Conservation (phyloP, 2,888 invertebrate species). For the Orchestes rusci region DNA sequence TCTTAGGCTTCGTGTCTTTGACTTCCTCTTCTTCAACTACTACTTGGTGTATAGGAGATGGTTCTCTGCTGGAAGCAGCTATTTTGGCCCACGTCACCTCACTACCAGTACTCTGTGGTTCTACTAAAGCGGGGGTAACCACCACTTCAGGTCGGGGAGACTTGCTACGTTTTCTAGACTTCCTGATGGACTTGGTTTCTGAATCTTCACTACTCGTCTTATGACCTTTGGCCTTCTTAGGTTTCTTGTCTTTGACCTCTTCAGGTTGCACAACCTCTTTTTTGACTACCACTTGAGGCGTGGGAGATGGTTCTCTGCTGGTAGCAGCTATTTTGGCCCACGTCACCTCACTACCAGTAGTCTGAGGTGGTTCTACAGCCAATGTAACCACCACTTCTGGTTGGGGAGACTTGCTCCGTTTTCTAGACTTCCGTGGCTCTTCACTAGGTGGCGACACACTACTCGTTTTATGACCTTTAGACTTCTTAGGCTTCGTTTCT, state of each 20-base stretch:
- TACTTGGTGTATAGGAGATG: constrained; percentile 12
- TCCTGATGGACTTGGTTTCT: constrained; percentile 15
- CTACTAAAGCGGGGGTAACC: too few relatives aligned
- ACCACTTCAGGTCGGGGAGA: constrained; percentile 21
- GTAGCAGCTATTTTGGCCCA: constrained; percentile 23
- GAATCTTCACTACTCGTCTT: not conserved
- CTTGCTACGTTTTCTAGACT: constrained; percentile 26
- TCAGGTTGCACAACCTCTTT: constrained; percentile 5
- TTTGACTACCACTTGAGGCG: not conserved
- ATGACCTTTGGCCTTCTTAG: not conserved
- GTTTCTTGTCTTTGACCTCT: not conserved
- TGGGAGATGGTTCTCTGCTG: constrained; percentile 21
- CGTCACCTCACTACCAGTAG: constrained; percentile 4
- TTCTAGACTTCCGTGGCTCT: constrained; percentile 25
- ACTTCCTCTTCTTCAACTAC: constrained; percentile 2
- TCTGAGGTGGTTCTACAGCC: constrained; percentile 2
- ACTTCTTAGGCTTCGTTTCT: too few relatives aligned
- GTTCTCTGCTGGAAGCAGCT: constrained; percentile 20
- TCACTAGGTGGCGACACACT: too few relatives aligned
- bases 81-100: constrained; percentile 22
- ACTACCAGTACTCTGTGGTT: too few relatives aligned
- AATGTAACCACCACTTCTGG: too few relatives aligned
- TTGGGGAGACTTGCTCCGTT: constrained; percentile 22
- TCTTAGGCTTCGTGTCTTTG: not conserved
- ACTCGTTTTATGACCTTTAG: too few relatives aligned